phyloP scores from a whole-genome alignment of 2,113 vertebrate genomes.

The Agelaius phoeniceus region DNA sequence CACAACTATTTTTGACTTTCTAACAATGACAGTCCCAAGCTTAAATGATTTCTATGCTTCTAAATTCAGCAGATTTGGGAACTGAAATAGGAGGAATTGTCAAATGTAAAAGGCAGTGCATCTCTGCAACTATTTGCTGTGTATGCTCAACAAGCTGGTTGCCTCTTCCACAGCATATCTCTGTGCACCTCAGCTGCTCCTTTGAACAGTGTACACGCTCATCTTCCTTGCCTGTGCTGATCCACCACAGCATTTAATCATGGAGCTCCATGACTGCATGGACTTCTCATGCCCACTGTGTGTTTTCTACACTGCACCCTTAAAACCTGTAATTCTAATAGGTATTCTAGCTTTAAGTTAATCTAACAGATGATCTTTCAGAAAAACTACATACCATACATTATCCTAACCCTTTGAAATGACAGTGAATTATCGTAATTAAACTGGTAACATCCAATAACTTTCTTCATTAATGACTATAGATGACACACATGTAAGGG shows the following conservation, averaged over 20 bases:
- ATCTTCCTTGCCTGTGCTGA: neutral
- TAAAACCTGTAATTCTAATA: neutral
- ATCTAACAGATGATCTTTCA: neutral
- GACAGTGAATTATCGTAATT: neutral
- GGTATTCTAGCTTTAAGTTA: neutral
- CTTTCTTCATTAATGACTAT: neutral
- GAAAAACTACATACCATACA: neutral
- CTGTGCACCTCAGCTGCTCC: neutral
- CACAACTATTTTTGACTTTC: neutral
- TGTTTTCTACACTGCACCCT: neutral
- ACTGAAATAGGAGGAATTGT: neutral
- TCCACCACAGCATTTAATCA: no score
- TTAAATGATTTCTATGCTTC: neutral
- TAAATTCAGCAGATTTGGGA: neutral
- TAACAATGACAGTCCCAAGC: neutral
- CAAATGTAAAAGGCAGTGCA: neutral
- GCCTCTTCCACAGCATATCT: neutral
- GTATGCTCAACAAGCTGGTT: neutral
- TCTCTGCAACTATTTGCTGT: neutral
- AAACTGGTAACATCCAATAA: neutral
- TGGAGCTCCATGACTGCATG: accelerated
- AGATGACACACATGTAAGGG: accelerated
- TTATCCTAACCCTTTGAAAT: neutral
- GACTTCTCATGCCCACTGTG: neutral
- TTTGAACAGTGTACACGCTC: accelerated